phyloP scores from a whole-genome alignment of 2,113 vertebrate species.

The Polypterus bichir region DNA sequence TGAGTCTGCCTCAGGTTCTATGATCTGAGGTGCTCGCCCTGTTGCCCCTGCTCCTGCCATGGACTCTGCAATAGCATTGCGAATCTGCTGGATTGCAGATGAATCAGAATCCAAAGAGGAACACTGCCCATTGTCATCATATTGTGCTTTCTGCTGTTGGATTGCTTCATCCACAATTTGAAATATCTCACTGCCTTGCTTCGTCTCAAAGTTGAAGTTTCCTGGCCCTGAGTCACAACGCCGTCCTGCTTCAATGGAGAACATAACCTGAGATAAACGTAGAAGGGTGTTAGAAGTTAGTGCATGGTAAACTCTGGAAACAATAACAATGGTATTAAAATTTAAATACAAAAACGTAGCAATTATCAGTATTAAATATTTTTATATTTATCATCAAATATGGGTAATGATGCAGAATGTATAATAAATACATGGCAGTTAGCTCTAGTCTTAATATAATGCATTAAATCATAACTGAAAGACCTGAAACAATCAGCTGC shows the following conservation, averaged over 20 bases:
- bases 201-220: slow-evolving; percentile 93
- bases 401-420: too few species aligned
- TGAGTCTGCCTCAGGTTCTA: background rate
- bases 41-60: slow-evolving; percentile 26
- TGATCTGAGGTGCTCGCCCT: slow-evolving; percentile 40
- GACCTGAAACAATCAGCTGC: too few species aligned
- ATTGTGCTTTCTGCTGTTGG: slow-evolving; percentile 69
- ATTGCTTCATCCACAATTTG: slow-evolving; percentile 78
- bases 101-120: slow-evolving; percentile 39
- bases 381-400: too few species aligned
- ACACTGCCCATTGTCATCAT: slow-evolving; percentile 48
- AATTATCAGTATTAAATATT: too few species aligned
- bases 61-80: slow-evolving; percentile 31
- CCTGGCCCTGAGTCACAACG: slow-evolving; percentile 86
- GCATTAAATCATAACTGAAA: too few species aligned
- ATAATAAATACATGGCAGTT: too few species aligned
- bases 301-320: background rate
- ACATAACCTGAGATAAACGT: slow-evolving; percentile 71
- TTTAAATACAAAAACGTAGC: too few species aligned
- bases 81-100: slow-evolving; percentile 34
- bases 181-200: slow-evolving; percentile 91
- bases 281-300: background rate
- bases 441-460: too few species aligned
- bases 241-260: slow-evolving; percentile 89
- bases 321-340: too few species aligned